Base-by-base conservation (phyloP, 2,113 vertebrate genomes). In the Lophotis ruficrista region DNA sequence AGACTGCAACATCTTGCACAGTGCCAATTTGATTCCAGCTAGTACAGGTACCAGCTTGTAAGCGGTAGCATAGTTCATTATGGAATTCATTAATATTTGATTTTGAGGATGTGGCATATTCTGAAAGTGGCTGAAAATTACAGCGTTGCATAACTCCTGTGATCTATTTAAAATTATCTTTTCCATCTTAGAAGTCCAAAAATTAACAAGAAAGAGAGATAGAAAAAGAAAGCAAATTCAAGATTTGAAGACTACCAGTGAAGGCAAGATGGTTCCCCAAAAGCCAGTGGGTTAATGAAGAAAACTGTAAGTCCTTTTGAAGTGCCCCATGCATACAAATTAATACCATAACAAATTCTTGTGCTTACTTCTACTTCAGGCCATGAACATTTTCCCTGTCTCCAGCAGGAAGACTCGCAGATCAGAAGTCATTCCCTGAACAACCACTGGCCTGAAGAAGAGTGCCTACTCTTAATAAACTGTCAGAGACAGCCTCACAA, bases 101-200 rank as follows among this genome's bases (percentile, higher is more conserved):
- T 94, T 92, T 80, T 93, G 92, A 89, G 43, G 83, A 93, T 69
- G 60, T 80, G 71, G 82, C 56, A 77, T n/a, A 76, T 31, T 84
- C 73, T 33, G 23, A 25, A 91, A 90, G 69, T 80, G 69, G 83
- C 24, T 89, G 72, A 82, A 94, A 93, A 97, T 69, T 58, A 62
- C 25, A 43, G 48, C 27, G 53, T 87, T 96, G 66, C 77, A 19
- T 94, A 95, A 96, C 91, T 70, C 35, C 83, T 84, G 61, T 13
- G 13, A 78, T 90, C 83, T 93, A 87, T 80, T 90, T 94, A 84
- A 94, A 95, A 95, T 69, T 6, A 87, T 20, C 53, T 93, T 89
- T 80, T 66, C 81, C 69, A 65, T 51, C 78, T 78, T 43, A 80
- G 66, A 91, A 70, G 33, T 51, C 80, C 25, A 95, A 91, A 89